Evolutionary conservation across 2,888 invertebrate genomes (phyloP).

Genomic region (Ctena decussata): DNA sequence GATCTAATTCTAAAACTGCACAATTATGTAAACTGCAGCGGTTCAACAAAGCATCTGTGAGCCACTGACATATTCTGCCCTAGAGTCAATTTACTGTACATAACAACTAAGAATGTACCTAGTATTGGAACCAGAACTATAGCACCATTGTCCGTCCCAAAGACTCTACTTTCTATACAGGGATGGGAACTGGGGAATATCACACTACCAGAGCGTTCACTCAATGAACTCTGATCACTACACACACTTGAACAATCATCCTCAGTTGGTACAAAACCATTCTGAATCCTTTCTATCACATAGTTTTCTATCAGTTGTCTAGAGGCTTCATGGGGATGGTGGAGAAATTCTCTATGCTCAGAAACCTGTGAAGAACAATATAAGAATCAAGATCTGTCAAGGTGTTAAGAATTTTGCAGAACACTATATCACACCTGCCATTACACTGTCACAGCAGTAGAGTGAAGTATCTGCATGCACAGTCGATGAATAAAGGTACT

Average conservation of each 20-base stretch:
- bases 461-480: too few species aligned
- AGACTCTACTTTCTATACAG: slow-evolving; percentile 59
- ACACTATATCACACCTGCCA: too few species aligned
- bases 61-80: too few species aligned
- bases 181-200: slow-evolving; percentile 61
- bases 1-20: too few species aligned
- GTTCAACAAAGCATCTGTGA: too few species aligned
- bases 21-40: too few species aligned
- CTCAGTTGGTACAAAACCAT: slow-evolving; percentile 16
- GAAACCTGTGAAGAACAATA: slow-evolving; percentile 60
- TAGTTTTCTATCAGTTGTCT: slow-evolving; percentile 29
- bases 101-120: too few species aligned
- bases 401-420: too few species aligned
- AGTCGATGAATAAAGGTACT: too few species aligned
- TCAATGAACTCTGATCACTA: slow-evolving; percentile 59
- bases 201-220: slow-evolving; percentile 17
- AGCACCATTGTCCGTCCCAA: slow-evolving; percentile 83
- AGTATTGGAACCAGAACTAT: slow-evolving; percentile 77
- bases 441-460: too few species aligned
- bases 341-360: slow-evolving; percentile 56
- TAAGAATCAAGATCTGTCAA: too few species aligned
- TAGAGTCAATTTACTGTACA: too few species aligned
- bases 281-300: not conserved
- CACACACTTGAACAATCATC: slow-evolving; percentile 52
- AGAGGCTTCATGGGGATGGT: slow-evolving; percentile 63